Evolutionary conservation across 2,888 invertebrate genomes (phyloP).

Genomic region (Beris morrisii): DNA sequence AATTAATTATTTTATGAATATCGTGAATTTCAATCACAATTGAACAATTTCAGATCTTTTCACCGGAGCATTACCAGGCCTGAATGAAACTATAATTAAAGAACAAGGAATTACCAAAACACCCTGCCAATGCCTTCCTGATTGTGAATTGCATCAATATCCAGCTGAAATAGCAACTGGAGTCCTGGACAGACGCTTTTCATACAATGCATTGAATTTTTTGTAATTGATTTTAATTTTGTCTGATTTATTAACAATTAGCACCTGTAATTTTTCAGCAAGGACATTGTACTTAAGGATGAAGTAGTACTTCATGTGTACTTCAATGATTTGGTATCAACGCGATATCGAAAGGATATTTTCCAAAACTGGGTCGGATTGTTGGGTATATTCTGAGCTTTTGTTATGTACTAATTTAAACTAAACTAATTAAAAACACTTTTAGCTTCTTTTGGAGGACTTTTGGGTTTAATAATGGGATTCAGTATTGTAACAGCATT

Average conservation of each 20-base stretch:
- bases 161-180: constrained; percentile 67
- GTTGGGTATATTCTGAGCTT: constrained; percentile 59
- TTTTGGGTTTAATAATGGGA: constrained; percentile 69
- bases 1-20: constrained; percentile 21
- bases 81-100: constrained; percentile 40
- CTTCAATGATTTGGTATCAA: constrained; percentile 68
- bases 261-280: constrained; percentile 47
- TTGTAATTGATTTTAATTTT: constrained; percentile 54
- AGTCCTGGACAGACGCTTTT: constrained; percentile 56
- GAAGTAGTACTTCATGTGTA: constrained; percentile 66
- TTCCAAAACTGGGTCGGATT: constrained; percentile 71
- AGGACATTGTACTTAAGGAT: constrained; percentile 57
- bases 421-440: neutral
- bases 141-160: constrained; percentile 66
- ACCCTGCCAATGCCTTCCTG: constrained; percentile 62
- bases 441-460: constrained; percentile 70
- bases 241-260: neutral
- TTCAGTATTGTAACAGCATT: constrained; percentile 70
- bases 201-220: constrained; percentile 55
- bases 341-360: constrained; percentile 66
- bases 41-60: constrained; percentile 40
- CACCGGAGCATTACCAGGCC: constrained; percentile 55
- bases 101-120: constrained; percentile 33
- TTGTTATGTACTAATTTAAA: neutral
- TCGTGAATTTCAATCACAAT: too few species aligned